Percentiles rank a stretch among this genome's conserved stretches.
phyloP scores from a whole-genome alignment of 2,797 vertebrate genomes.

The Gymnothorax reevesii region DNA sequence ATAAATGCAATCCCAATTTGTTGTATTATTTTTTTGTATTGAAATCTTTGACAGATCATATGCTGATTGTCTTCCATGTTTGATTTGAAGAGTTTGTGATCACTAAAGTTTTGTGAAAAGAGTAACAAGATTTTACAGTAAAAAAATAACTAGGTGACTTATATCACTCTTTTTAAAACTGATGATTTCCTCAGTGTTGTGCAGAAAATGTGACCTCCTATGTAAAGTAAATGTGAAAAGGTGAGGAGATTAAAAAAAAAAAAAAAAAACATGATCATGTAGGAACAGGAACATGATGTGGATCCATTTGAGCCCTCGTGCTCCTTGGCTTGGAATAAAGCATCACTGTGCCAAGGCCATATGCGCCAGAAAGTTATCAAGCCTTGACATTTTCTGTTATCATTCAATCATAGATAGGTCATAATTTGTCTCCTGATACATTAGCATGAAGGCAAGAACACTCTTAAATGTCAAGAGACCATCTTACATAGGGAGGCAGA shows the following conservation, averaged over 20 bases:
- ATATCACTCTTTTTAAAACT: neutral
- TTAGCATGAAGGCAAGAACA: neutral
- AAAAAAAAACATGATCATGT: neutral
- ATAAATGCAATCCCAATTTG: no score
- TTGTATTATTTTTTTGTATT: neutral
- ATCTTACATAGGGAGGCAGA: neutral
- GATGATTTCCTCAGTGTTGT: neutral
- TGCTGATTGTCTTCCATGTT: neutral
- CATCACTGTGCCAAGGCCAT: neutral
- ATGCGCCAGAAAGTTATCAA: neutral
- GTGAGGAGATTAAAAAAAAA: neutral
- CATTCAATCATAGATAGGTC: neutral
- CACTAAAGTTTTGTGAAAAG: neutral
- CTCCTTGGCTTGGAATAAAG: neutral
- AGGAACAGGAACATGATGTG: neutral
- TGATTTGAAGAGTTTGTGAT: neutral
- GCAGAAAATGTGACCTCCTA: neutral
- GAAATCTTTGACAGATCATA: neutral
- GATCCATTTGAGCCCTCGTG: neutral
- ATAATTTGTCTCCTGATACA: neutral
- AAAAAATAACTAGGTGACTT: neutral
- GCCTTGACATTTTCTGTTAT: neutral
- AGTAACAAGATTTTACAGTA: neutral
- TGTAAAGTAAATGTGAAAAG: neutral
- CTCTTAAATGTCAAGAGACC: neutral